phyloP scores from a whole-genome alignment of 1,140 invertebrate species.

The Protaetia brevitarsis region DNA sequence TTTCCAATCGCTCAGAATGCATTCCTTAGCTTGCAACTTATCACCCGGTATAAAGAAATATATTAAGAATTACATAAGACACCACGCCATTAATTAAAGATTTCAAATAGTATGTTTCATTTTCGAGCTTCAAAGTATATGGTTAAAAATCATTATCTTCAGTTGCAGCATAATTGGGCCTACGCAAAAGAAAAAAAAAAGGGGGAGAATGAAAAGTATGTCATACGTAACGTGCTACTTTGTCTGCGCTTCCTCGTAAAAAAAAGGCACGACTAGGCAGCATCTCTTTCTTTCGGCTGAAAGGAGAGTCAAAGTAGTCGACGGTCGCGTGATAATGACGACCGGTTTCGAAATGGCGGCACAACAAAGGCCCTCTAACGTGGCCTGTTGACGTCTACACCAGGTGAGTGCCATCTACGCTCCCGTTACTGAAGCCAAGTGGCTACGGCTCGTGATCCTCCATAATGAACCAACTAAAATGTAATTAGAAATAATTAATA shows the following conservation, averaged over 20 bases:
- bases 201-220: background rate
- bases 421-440: background rate
- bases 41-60: too few species aligned
- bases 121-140: background rate
- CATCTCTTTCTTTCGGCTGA: background rate
- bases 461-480: constrained; percentile 30
- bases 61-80: background rate
- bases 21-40: too few species aligned
- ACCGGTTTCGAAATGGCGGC: background rate
- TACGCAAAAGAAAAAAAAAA: background rate
- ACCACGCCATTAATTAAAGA: background rate
- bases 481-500: constrained; percentile 31
- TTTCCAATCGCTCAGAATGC: too few species aligned
- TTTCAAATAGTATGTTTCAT: background rate
- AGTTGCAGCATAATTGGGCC: background rate
- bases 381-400: background rate
- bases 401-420: background rate
- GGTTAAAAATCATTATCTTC: background rate
- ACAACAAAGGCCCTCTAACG: background rate
- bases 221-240: background rate
- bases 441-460: constrained; percentile 19
- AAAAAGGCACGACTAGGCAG: background rate
- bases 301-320: background rate
- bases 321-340: constrained; percentile 11
- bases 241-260: background rate